A percentile compares a stretch with the other conserved stretches of the same genome.
Evolutionary conservation across 1,140 invertebrate genomes (phyloP).

Genomic region (Chrysomallon squamiferum): DNA sequence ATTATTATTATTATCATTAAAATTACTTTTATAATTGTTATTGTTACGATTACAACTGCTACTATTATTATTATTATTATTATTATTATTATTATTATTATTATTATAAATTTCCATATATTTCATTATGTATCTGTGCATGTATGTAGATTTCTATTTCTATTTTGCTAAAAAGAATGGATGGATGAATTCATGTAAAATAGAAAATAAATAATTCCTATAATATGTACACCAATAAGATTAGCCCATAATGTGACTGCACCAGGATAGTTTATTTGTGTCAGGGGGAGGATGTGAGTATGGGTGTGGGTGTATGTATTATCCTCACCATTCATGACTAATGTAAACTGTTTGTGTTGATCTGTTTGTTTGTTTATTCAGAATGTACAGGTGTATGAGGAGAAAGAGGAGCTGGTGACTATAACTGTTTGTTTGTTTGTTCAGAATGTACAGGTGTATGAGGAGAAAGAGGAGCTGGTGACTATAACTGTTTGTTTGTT

Average conservation of each 20-base stretch:
- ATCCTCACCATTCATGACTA: no score
- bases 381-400: conserved; percentile 59
- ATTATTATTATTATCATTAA: not conserved
- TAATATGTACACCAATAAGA: no score
- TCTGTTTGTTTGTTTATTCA: conserved; percentile 15
- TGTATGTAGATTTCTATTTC: no score
- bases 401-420: conserved; percentile 61
- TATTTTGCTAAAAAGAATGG: no score
- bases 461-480: conserved; percentile 61
- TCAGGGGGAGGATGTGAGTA: no score
- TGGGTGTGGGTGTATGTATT: no score
- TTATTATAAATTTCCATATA: not conserved
- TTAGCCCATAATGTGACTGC: no score
- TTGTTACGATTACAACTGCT: not conserved
- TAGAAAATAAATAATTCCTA: no score
- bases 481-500: conserved; percentile 45
- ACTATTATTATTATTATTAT: not conserved
- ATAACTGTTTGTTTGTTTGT: conserved; percentile 47
- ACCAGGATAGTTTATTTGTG: no score
- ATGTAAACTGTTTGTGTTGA: no score
- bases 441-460: conserved; percentile 58
- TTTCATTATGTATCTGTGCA: not conserved
- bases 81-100: not conserved
- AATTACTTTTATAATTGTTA: not conserved
- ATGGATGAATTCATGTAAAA: no score